phyloP scores from a whole-genome alignment of 2,113 vertebrate genomes.

The Odocoileus virginianus region DNA sequence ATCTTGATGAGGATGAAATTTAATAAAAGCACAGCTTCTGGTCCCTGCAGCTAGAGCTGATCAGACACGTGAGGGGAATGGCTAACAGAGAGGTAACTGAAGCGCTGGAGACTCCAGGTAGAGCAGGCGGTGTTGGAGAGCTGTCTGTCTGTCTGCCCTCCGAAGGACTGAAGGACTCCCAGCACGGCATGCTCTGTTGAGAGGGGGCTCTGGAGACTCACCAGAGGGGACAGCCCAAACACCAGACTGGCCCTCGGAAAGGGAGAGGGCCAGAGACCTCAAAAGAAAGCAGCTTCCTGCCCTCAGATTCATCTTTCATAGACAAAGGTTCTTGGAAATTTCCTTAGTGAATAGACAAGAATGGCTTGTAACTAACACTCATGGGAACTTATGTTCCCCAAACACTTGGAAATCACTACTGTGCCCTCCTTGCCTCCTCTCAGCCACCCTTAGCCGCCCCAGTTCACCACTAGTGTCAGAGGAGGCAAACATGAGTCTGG shows the following conservation, averaged over 20 bases:
- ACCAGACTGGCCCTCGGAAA: not conserved
- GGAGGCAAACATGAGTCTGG: not conserved
- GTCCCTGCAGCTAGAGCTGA: not conserved
- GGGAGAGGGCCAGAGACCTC: not conserved
- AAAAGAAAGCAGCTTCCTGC: not conserved
- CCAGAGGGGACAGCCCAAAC: not conserved
- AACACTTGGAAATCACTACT: not conserved
- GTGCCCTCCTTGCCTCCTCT: not conserved
- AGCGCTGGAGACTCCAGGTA: not conserved
- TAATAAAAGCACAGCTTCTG: slow-evolving; percentile 36
- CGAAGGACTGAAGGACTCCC: not conserved
- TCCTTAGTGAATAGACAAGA: not conserved
- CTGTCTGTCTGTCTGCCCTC: not conserved
- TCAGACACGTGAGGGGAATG: not conserved
- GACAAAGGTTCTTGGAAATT: not conserved
- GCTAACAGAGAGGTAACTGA: not conserved
- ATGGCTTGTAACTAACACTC: not conserved
- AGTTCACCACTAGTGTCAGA: not conserved
- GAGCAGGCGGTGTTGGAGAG: not conserved
- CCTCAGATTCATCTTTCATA: not conserved
- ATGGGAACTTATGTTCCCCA: not conserved
- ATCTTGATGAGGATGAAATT: slow-evolving; percentile 36
- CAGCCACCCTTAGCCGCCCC: no score
- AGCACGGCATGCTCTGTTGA: accelerated
- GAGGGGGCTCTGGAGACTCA: not conserved